Conservation (phyloP, 2,888 invertebrate species). For the Drosophila diplacantha region DNA sequence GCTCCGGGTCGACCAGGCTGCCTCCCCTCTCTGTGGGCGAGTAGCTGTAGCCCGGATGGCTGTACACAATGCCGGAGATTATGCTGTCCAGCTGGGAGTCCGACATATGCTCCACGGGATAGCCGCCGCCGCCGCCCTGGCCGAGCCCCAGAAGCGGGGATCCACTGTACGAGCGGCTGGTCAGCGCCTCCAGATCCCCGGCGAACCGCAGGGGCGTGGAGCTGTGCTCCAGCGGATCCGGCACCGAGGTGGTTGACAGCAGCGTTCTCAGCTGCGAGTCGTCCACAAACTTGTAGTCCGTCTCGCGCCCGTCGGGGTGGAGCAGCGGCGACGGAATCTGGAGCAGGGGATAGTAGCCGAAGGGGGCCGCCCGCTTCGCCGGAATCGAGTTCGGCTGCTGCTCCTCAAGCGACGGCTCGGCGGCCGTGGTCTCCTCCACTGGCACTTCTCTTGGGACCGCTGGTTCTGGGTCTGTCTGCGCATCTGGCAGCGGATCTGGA, state of each 20-base stretch:
- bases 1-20: constrained; percentile 64
- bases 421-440: background rate
- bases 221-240: constrained; percentile 56
- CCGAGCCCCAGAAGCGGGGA: constrained; percentile 19
- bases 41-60: constrained; percentile 72
- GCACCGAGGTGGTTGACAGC: constrained; percentile 61
- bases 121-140: constrained; percentile 44
- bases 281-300: constrained; percentile 69
- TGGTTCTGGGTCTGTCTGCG: background rate
- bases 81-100: constrained; percentile 70
- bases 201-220: constrained; percentile 61
- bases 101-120: constrained; percentile 56
- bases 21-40: constrained; percentile 48
- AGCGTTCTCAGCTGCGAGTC: constrained; percentile 64
- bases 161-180: background rate
- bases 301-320: constrained; percentile 48
- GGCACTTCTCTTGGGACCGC: background rate
- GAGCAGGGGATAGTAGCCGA: constrained; percentile 39
- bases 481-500: background rate
- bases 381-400: constrained; percentile 36
- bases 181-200: constrained; percentile 50
- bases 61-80: constrained; percentile 69
- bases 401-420: background rate
- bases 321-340: constrained; percentile 50
- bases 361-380: constrained; percentile 45